phyloP scores from a whole-genome alignment of 2,797 vertebrate genomes.

The Tokudaia muenninki region DNA sequence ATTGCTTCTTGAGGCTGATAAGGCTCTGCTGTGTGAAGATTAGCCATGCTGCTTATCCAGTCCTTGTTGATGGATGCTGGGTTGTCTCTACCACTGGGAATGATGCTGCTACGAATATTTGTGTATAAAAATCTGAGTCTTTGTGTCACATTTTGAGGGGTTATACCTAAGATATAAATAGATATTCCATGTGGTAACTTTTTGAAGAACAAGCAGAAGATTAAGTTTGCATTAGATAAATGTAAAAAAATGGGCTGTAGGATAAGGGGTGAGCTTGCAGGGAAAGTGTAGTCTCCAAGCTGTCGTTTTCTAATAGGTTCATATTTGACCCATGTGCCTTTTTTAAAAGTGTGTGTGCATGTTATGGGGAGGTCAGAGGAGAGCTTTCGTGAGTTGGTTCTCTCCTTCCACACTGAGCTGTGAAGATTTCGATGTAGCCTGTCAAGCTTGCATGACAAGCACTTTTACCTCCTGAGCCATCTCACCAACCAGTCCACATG shows the following conservation, averaged over 20 bases:
- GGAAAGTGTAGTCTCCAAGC: neutral
- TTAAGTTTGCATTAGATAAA: neutral
- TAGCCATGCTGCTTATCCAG: neutral
- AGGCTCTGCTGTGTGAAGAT: neutral
- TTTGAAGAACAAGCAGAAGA: neutral
- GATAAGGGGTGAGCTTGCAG: neutral
- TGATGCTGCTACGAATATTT: neutral
- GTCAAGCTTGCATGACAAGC: neutral
- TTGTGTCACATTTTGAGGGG: conserved; percentile 3
- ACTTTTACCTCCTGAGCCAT: neutral
- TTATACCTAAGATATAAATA: neutral
- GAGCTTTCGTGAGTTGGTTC: neutral
- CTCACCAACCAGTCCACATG: neutral
- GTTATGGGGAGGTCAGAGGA: neutral
- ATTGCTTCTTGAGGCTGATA: neutral
- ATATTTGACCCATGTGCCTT: neutral
- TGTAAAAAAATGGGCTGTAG: neutral
- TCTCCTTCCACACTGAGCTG: neutral
- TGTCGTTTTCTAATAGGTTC: neutral
- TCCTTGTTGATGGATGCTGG: neutral
- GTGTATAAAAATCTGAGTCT: neutral
- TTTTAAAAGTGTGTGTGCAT: neutral
- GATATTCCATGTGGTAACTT: neutral
- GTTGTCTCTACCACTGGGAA: neutral
- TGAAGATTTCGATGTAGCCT: neutral